phyloP scores from a whole-genome alignment of 2,888 invertebrate species.

The Pollenia labialis region DNA sequence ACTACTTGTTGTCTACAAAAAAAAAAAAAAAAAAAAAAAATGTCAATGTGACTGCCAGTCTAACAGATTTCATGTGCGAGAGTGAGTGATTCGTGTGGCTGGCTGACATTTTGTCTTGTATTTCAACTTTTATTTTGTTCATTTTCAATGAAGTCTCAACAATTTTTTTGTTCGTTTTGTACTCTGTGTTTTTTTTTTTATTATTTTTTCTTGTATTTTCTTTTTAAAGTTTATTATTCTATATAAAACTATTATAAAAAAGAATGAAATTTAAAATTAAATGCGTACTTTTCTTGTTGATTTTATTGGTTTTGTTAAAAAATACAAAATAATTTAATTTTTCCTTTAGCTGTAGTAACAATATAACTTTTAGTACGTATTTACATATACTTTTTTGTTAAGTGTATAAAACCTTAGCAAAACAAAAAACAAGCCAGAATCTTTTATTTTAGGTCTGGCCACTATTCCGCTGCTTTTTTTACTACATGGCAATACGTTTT shows the following conservation, averaged over 20 bases:
- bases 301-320: slow-evolving; percentile 13
- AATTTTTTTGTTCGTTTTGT: background rate
- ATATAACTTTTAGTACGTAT: background rate
- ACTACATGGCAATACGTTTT: too few species aligned
- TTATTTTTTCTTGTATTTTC: background rate
- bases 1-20: slow-evolving; percentile 23
- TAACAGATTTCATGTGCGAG: slow-evolving; percentile 15
- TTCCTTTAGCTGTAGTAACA: background rate
- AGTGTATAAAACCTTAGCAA: slow-evolving; percentile 11
- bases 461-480: background rate
- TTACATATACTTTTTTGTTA: slow-evolving; percentile 45
- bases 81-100: slow-evolving; percentile 32
- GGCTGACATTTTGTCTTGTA: slow-evolving; percentile 53
- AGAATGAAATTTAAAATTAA: slow-evolving; percentile 44
- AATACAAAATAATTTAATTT: slow-evolving; percentile 51
- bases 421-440: background rate
- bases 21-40: background rate
- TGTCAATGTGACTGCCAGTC: slow-evolving; percentile 31
- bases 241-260: slow-evolving; percentile 27
- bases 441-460: too few species aligned
- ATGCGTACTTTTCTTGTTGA: slow-evolving; percentile 36
- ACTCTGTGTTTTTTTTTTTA: slow-evolving; percentile 19
- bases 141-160: background rate
- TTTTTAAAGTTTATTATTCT: slow-evolving; percentile 23
- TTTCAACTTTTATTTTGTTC: slow-evolving; percentile 33